Percentiles rank a stretch among this genome's conserved stretches.
These are phyloP conservation scores for Pangasius sanitwongsei DNA, from an alignment of 2,797 vertebrate genomes.

Conservation along the genomic window DNA sequence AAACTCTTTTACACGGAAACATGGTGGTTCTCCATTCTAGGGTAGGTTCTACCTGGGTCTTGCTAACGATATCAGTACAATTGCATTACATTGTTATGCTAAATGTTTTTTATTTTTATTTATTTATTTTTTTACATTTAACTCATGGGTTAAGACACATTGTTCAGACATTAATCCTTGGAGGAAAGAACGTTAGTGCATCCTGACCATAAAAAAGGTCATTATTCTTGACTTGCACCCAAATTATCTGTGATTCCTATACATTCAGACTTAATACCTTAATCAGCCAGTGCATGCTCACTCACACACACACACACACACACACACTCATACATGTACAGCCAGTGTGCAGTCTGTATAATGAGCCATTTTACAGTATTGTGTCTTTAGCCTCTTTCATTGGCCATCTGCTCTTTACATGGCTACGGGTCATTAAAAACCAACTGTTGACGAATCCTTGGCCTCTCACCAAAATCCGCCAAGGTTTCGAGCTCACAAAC, in stretches of 20 bases:
- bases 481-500: conserved; percentile 64
- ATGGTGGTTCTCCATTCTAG: background rate
- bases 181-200: conserved; percentile 46
- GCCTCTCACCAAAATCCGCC: conserved; percentile 57
- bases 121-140: background rate
- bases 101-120: background rate
- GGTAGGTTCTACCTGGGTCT: background rate
- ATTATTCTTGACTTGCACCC: conserved; percentile 14
- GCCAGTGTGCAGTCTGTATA: conserved; percentile 47
- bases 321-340: conserved; percentile 21
- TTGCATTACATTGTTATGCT: background rate
- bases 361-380: conserved; percentile 59
- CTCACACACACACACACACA: conserved; percentile 13
- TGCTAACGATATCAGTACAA: background rate
- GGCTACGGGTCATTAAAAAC: conserved; percentile 62
- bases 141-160: conserved; percentile 12
- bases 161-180: conserved; percentile 20
- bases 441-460: conserved; percentile 72
- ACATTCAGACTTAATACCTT: conserved; percentile 42
- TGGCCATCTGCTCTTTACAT: conserved; percentile 54
- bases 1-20: background rate
- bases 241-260: conserved; percentile 30
- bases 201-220: conserved; percentile 50
- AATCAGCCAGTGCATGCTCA: conserved; percentile 23
- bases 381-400: conserved; percentile 59